phyloP scores from a whole-genome alignment of 2,797 vertebrate genomes.

The Columba guinea region DNA sequence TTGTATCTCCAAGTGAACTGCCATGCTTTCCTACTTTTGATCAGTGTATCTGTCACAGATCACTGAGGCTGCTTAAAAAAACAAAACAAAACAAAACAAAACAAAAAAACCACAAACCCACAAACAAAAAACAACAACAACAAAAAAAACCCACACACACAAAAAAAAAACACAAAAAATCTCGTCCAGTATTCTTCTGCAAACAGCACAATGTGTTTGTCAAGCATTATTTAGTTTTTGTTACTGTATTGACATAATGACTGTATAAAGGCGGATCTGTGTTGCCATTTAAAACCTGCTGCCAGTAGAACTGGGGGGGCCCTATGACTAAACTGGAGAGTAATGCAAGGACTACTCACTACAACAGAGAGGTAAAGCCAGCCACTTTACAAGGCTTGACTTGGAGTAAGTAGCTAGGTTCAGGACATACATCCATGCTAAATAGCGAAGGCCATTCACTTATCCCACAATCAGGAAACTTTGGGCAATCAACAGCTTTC shows the following conservation, averaged over 20 bases:
- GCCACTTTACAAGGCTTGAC: fast-evolving
- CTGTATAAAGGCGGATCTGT: not conserved
- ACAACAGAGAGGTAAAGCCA: not conserved
- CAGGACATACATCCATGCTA: fast-evolving
- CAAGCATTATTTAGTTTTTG: not conserved
- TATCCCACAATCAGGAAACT: not conserved
- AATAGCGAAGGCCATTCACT: not conserved
- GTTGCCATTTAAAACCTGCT: not conserved
- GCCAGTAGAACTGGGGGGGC: not conserved
- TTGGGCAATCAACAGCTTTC: not conserved
- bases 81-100: no score
- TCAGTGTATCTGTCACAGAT: not conserved
- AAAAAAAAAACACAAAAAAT: no score
- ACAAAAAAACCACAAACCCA: no score
- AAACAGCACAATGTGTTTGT: not conserved
- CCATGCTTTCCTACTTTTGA: not conserved
- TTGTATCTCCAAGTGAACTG: not conserved
- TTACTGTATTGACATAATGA: not conserved
- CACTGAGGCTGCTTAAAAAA: not conserved
- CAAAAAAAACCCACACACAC: no score
- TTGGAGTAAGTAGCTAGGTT: not conserved
- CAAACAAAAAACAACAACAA: no score
- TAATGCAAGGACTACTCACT: not conserved
- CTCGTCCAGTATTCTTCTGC: not conserved
- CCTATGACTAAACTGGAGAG: not conserved